Base-by-base conservation (phyloP, 2,113 vertebrate species). In the Pituophis catenifer region DNA sequence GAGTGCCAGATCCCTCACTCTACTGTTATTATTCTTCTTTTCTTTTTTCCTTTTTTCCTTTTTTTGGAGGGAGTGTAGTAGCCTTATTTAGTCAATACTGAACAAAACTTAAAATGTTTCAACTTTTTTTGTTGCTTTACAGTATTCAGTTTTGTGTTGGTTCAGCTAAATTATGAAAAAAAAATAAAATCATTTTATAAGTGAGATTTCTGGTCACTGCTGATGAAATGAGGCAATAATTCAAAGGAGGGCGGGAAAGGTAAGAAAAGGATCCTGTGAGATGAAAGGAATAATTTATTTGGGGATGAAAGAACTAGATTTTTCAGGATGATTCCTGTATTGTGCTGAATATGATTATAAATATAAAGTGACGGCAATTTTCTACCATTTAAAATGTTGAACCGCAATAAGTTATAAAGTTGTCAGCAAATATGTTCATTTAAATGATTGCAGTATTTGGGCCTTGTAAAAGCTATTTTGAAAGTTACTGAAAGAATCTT, bases 121-220 rank as follows among this genome's bases (percentile, higher is more conserved):
- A 95, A 96, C 96, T 91, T 96, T 97, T 62, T 97, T 95, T 97
- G 97, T 97, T 98, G 98, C 97, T 98, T 98, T 97, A 97, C 96
- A 94, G 95, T 98, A 98, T 97, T 97, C 96, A 90, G 94, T 98
- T 98, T 98, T 98, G 98, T 98, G 98, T 98, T 98, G 97, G 96
- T 97, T 98, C 97, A 97, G 97, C 97, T 98, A 98, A 98, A 98
- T 98, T 98, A 98, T 98, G 97, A 98, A 98, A 98, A 98, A 48
- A 98, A 98, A 97, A 88, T 88, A 97, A 98, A 97, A 96, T 96
- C 97, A 96, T 98, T 98, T 98, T 97, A 94, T 98, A 98, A 97
- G 96, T 95, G 96, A 97, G 97, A 97, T 96, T 97, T 96, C 90
- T 97, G 97, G 98, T 97, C 96, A 94, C 96, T 97, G 96, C 97